Evolutionary conservation across 2,113 vertebrate species (phyloP), one percentile per base, ranked within the genome.

Genomic region (Lates calcarifer): DNA sequence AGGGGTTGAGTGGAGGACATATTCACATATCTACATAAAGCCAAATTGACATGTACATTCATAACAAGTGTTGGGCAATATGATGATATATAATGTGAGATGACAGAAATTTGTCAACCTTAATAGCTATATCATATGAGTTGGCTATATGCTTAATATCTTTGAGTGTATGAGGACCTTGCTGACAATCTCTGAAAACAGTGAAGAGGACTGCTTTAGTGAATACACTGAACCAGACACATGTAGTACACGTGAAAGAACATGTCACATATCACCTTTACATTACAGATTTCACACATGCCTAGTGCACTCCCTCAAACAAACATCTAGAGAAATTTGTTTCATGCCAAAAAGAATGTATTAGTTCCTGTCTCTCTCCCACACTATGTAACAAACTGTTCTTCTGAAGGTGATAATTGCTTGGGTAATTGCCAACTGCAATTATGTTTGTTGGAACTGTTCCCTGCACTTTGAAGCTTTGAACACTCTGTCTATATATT

Each of bases 351-450:
- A 37, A 39, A n/a, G 9, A 74, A 41, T 24, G 47, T 31, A 58
- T 53, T 37, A 3, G 58, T 65, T 49, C 45, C 15, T 51, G 12
- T 55, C 53, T 66, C 47, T 51, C 3, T n/a, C 8, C 62, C 22
- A 57, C 13, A 29, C 31, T 67, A 11, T 35, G 49, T 35, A 72
- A 31, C 79, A 55, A 65, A 41, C 45, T 57, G 39, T 74, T 83
- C 58, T 55, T 87, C 64, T 84, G 67, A 88, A 53, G 84, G 33
- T 56, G 66, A 77, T 76, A 79, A 89, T 79, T 68, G 29, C 75
- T 61, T 84, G 65, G 11, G 64, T 53, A 31, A 55, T 66, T 0
- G 39, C 51, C 76, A 85, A 26, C 49, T 64, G 66, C 60, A 90
- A 69, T 87, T 81, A 88, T 62, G 55, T 66, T 81, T 82, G n/a